A percentile compares a stretch with the other conserved stretches of the same genome.
Evolutionary conservation across 2,113 vertebrate genomes (phyloP).

Genomic region (Phasianus colchicus): DNA sequence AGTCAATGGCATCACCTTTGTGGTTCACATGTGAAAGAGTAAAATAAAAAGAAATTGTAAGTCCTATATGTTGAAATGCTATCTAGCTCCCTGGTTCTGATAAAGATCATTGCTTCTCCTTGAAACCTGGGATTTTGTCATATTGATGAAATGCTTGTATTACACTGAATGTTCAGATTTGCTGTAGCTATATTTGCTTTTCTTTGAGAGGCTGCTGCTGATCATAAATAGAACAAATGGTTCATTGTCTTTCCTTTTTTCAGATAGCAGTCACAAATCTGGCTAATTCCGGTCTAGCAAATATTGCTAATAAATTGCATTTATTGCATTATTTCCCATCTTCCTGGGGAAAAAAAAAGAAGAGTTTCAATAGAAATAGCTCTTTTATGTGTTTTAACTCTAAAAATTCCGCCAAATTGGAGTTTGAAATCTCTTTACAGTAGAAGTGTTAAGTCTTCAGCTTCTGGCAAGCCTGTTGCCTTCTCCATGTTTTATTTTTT

Average conservation of each 20-base stretch:
- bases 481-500: constrained; percentile 2
- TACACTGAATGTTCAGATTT: not conserved
- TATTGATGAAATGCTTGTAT: not conserved
- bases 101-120: not conserved
- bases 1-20: not conserved
- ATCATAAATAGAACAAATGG: not conserved
- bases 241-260: not conserved
- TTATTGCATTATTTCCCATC: not conserved
- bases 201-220: not conserved
- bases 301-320: not conserved
- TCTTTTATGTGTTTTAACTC: not conserved
- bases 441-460: not conserved
- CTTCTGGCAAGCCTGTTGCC: not conserved
- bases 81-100: not conserved
- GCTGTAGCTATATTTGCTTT: not conserved
- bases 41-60: not conserved
- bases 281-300: not conserved
- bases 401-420: not conserved
- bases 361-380: not conserved
- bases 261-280: not conserved
- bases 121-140: not conserved
- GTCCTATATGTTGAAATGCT: not conserved
- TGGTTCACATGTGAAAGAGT: not conserved
- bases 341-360: not conserved
- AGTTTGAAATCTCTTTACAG: not conserved